These are phyloP conservation scores for Lontra canadensis DNA, from an alignment of 2,113 vertebrate species.

Conservation along the genomic window DNA sequence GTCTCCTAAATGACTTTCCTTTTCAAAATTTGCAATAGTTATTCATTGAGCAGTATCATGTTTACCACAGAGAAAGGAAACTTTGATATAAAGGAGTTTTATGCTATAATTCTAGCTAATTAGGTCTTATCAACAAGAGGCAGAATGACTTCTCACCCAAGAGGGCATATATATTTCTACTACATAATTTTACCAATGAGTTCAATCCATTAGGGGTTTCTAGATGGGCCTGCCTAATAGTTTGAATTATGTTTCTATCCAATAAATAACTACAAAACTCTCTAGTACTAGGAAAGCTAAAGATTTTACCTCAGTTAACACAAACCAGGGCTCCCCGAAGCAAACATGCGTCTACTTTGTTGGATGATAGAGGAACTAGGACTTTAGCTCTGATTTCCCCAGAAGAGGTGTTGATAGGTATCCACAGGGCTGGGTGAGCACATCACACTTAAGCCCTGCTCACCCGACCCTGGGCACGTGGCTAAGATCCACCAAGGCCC, in stretches of 20 bases:
- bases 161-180: constrained; percentile 10
- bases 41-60: not conserved
- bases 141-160: not conserved
- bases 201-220: constrained; percentile 31
- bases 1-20: constrained; percentile 33
- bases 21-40: not conserved
- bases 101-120: constrained; percentile 17
- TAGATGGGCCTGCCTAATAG: not conserved
- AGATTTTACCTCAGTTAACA: not conserved
- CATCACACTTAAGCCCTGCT: not conserved
- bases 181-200: constrained; percentile 45
- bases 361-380: not conserved
- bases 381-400: not conserved
- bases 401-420: not conserved
- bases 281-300: not conserved
- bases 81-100: constrained; percentile 25
- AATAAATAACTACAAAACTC: constrained; percentile 45
- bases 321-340: not conserved
- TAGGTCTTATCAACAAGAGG: not conserved
- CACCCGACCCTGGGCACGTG: not conserved
- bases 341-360: not conserved
- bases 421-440: not conserved
- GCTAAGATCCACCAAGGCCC: not conserved
- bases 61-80: not conserved
- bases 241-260: not conserved